Percentiles rank a stretch among this genome's conserved stretches.
These are phyloP conservation scores for Ranitomeya imitator DNA, from an alignment of 2,113 vertebrate species.

Conservation along the genomic window DNA sequence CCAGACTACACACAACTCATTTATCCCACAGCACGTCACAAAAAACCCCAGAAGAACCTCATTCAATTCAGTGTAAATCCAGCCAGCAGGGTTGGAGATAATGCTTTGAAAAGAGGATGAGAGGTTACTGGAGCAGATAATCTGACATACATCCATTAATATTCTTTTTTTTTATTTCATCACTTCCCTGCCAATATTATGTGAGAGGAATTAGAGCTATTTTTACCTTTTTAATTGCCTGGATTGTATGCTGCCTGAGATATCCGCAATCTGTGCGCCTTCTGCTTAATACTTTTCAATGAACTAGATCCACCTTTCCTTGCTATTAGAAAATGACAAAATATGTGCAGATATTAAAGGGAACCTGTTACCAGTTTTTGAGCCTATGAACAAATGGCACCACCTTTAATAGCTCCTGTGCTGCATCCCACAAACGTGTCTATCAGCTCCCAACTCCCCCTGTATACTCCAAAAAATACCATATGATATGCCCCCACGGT, in stretches of 20 bases:
- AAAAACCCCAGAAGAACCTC: conserved; percentile 39
- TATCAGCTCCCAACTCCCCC: too few relatives aligned
- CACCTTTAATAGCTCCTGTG: too few relatives aligned
- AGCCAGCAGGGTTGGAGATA: conserved; percentile 47
- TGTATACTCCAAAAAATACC: too few relatives aligned
- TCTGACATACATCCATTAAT: conserved; percentile 54
- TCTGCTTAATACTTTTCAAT: background rate
- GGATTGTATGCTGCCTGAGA: background rate
- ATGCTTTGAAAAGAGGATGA: conserved; percentile 47
- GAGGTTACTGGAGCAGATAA: conserved; percentile 55
- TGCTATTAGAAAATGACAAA: background rate
- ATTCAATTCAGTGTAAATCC: conserved; percentile 40
- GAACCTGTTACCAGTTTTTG: too few relatives aligned
- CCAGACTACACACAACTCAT: conserved; percentile 46
- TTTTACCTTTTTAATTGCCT: conserved; percentile 43
- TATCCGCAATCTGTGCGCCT: background rate
- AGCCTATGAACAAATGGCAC: too few relatives aligned
- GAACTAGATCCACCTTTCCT: background rate
- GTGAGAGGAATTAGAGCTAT: conserved; percentile 29
- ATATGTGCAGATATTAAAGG: background rate
- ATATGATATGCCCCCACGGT: too few relatives aligned
- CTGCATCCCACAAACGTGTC: too few relatives aligned
- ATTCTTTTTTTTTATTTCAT: conserved; percentile 48
- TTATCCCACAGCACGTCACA: conserved; percentile 32
- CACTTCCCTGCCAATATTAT: conserved; percentile 39